Conservation (phyloP, 2,888 invertebrate genomes). For the Priocnemis perturbator region DNA sequence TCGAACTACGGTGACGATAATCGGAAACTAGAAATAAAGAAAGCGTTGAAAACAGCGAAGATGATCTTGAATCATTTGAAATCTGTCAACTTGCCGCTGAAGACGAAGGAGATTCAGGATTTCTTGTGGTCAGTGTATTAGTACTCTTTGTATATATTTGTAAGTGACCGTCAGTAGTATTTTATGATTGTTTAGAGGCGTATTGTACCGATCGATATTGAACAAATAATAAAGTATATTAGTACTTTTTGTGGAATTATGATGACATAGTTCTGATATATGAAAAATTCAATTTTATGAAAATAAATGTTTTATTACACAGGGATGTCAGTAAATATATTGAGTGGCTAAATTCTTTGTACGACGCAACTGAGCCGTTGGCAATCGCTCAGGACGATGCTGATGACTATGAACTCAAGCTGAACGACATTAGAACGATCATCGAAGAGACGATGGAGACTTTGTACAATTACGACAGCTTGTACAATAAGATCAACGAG, state of each 20-base stretch:
- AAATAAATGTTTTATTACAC: not conserved
- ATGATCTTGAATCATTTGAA: conserved; percentile 76
- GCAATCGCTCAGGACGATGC: conserved; percentile 50
- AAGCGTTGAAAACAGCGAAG: conserved; percentile 76
- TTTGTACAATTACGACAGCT: conserved; percentile 65
- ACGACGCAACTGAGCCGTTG: conserved; percentile 62
- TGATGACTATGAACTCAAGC: conserved; percentile 56
- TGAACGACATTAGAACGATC: conserved; percentile 58
- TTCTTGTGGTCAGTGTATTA: conserved; percentile 65
- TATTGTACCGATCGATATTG: no score
- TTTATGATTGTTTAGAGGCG: no score
- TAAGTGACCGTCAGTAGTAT: no score
- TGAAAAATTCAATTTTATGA: no score
- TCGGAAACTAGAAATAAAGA: conserved; percentile 77
- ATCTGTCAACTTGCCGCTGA: conserved; percentile 65
- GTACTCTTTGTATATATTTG: no score
- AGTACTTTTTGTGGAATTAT: conserved; percentile 6
- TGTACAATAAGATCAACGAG: conserved; percentile 64
- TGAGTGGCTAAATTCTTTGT: conserved; percentile 65
- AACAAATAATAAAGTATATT: no score
- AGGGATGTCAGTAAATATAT: conserved; percentile 63
- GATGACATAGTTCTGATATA: no score
- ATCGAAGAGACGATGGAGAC: conserved; percentile 67
- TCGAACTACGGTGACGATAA: conserved; percentile 76
- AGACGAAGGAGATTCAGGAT: conserved; percentile 69